These are phyloP conservation scores for Tupaia tana DNA, from an alignment of 2,113 vertebrate genomes.

Conservation along the genomic window DNA sequence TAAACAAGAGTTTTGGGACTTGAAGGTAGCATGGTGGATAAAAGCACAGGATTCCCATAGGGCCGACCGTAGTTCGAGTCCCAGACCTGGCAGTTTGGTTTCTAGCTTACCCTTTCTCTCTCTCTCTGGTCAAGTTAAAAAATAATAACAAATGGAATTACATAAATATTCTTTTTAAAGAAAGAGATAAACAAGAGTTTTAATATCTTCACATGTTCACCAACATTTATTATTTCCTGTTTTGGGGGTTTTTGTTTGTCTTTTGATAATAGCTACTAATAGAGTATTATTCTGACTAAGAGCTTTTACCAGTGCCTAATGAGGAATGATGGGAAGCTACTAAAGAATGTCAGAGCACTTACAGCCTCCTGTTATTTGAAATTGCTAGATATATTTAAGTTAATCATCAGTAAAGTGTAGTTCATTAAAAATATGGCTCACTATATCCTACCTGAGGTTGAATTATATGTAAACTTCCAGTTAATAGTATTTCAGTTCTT, in stretches of 20 bases:
- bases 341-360: neutral
- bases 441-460: neutral
- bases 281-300: neutral
- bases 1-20: neutral
- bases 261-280: neutral
- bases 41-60: too few species aligned
- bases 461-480: slow-evolving; percentile 38
- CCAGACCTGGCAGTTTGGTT: too few species aligned
- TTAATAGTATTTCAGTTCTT: slow-evolving; percentile 37
- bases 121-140: too few species aligned
- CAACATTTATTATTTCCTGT: neutral
- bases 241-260: neutral
- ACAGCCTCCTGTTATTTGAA: slow-evolving; percentile 21
- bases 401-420: slow-evolving; percentile 25
- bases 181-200: neutral
- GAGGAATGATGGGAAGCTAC: neutral
- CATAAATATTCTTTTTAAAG: too few species aligned
- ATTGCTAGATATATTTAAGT: slow-evolving; percentile 35
- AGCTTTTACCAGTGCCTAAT: neutral
- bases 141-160: too few species aligned
- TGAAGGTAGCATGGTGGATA: too few species aligned
- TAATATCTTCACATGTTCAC: neutral
- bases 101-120: too few species aligned
- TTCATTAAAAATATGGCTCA: slow-evolving; percentile 46
- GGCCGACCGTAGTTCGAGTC: too few species aligned